Conservation (phyloP, 1,140 invertebrate species). For the Gryon sp. region DNA sequence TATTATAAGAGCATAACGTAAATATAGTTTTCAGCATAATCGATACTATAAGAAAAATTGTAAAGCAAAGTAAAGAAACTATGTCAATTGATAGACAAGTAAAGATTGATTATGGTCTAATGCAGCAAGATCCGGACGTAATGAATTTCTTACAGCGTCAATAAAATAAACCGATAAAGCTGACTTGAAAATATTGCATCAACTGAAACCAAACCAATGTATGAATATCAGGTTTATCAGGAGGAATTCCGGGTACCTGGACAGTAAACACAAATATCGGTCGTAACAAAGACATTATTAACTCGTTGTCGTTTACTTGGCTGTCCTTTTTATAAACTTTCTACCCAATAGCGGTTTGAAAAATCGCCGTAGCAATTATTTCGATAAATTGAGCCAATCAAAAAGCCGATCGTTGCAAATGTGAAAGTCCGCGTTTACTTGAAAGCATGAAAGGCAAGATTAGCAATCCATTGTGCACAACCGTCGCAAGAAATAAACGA, state of each 20-base stretch:
- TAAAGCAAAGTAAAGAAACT: too few species aligned
- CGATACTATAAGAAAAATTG: too few species aligned
- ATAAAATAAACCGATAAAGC: constrained; percentile 51
- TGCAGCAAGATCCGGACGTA: constrained; percentile 16
- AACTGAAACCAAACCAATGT: constrained; percentile 49
- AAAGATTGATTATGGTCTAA: constrained; percentile 8
- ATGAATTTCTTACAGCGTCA: constrained; percentile 39
- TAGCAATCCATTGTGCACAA: constrained; percentile 33
- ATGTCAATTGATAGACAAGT: too few species aligned
- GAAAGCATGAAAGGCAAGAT: constrained; percentile 36
- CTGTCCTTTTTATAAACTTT: constrained; percentile 27
- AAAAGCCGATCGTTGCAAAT: constrained; percentile 34
- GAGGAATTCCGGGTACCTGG: constrained; percentile 40
- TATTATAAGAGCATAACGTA: too few species aligned
- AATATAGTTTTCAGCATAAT: too few species aligned
- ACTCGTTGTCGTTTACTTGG: constrained; percentile 14
- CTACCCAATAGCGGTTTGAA: constrained; percentile 23
- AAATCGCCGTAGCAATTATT: constrained; percentile 41
- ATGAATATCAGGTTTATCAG: constrained; percentile 56
- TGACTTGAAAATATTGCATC: constrained; percentile 32
- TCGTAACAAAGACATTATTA: constrained; percentile 40
- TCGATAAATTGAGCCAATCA: constrained; percentile 41
- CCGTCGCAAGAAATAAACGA: constrained; percentile 45
- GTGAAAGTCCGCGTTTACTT: constrained; percentile 48
- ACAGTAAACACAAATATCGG: constrained; percentile 38